These are phyloP conservation scores for Venusia cambrica DNA, from an alignment of 2,888 invertebrate species.

Conservation along the genomic window DNA sequence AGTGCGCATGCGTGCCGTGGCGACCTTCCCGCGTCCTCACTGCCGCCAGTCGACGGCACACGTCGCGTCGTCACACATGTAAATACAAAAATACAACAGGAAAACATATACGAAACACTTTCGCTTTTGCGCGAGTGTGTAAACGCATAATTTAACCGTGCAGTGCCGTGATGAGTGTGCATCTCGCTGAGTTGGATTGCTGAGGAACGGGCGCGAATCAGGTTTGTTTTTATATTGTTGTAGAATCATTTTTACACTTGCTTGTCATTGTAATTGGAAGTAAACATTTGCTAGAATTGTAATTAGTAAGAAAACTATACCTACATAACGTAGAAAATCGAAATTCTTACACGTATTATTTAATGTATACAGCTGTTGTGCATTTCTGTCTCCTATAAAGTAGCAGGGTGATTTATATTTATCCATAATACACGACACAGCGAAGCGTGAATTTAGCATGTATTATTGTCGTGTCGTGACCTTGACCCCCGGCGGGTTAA, in stretches of 20 bases:
- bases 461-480: slow-evolving; percentile 31
- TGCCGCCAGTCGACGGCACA: slow-evolving; percentile 61
- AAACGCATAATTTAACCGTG: slow-evolving; percentile 29
- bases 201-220: slow-evolving; percentile 32
- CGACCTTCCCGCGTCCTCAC: slow-evolving; percentile 75
- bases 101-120: slow-evolving; percentile 46
- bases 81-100: slow-evolving; percentile 39
- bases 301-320: no score
- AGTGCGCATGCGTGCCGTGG: slow-evolving; percentile 65
- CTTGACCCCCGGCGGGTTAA: slow-evolving; percentile 40
- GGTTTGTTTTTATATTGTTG: slow-evolving; percentile 40
- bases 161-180: slow-evolving; percentile 47
- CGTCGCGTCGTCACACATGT: slow-evolving; percentile 68
- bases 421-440: no score
- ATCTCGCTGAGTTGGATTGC: slow-evolving; percentile 33
- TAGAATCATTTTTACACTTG: no score
- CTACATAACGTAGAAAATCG: not conserved
- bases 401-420: no score
- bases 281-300: no score
- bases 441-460: no score
- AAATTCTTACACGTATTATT: no score
- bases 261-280: no score
- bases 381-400: no score
- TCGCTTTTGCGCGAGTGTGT: slow-evolving; percentile 45
- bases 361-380: no score